Percentiles rank a stretch among this genome's conserved stretches.
Conservation (phyloP, 2,797 vertebrate species). For the Rhinichthys osculus region DNA sequence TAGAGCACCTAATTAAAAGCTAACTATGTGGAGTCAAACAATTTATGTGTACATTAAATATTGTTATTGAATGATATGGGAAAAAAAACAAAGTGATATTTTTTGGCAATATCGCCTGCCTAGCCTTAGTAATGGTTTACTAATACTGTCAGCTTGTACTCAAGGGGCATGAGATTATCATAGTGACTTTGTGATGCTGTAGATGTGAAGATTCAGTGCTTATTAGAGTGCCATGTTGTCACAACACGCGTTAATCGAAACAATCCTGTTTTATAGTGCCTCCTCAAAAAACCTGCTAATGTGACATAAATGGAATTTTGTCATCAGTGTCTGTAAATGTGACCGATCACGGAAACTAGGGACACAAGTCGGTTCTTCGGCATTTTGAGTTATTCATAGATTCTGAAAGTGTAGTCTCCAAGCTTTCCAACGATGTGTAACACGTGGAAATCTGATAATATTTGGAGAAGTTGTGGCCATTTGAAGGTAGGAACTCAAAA, state of each 20-base stretch:
- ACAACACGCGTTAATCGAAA: constrained; percentile 8
- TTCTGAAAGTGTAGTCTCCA: too few relatives aligned
- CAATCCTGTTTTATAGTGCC: neutral
- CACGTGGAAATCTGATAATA: too few relatives aligned
- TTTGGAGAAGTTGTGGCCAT: too few relatives aligned
- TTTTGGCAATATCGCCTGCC: neutral
- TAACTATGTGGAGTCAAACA: neutral
- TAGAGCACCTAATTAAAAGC: neutral
- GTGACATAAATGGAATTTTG: neutral
- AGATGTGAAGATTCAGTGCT: neutral
- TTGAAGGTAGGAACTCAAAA: too few relatives aligned
- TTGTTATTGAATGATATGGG: neutral
- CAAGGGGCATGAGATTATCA: neutral
- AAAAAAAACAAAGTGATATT: neutral
- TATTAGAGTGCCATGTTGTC: neutral
- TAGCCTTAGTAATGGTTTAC: neutral
- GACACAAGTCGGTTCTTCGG: too few relatives aligned
- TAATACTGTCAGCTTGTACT: neutral
- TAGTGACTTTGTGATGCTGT: neutral
- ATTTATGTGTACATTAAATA: neutral
- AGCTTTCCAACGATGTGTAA: too few relatives aligned
- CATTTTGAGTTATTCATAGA: too few relatives aligned
- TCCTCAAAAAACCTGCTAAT: constrained; percentile 7
- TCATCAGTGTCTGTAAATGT: constrained; percentile 25
- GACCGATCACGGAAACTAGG: too few relatives aligned